These are phyloP conservation scores for Peromyscus eremicus DNA, from an alignment of 2,797 vertebrate genomes.

Conservation along the genomic window DNA sequence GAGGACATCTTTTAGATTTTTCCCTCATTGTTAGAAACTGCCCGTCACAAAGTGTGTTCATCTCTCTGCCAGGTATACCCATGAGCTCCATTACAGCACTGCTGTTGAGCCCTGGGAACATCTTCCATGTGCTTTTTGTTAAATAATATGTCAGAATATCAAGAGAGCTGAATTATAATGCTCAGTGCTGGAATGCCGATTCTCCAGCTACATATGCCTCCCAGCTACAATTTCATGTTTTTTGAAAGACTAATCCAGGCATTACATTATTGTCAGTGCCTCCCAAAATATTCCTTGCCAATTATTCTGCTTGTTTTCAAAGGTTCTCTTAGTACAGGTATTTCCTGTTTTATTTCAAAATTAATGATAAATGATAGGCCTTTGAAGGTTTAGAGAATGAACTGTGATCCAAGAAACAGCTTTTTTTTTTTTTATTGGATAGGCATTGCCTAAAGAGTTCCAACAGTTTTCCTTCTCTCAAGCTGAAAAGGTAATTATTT, in stretches of 20 bases:
- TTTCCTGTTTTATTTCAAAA: constrained; percentile 86
- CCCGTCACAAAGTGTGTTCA: not conserved
- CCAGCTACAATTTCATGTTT: constrained; percentile 80
- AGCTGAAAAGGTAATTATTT: constrained; percentile 81
- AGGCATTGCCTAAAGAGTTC: constrained; percentile 82
- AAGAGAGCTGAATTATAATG: constrained; percentile 76
- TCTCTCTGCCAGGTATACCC: constrained; percentile 18
- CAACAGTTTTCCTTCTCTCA: constrained; percentile 80
- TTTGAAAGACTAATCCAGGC: constrained; percentile 82
- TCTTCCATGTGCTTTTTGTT: constrained; percentile 83
- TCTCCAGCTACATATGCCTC: constrained; percentile 78
- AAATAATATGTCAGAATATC: constrained; percentile 79
- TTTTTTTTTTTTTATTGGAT: constrained; percentile 82
- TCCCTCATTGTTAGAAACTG: constrained; percentile 36
- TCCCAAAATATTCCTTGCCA: constrained; percentile 86
- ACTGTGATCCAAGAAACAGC: constrained; percentile 81
- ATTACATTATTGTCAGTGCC: constrained; percentile 84
- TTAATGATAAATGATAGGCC: constrained; percentile 83
- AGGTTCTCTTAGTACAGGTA: constrained; percentile 85
- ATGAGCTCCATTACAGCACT: not conserved
- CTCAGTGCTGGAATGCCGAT: constrained; percentile 71
- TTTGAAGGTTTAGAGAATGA: constrained; percentile 81
- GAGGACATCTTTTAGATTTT: constrained; percentile 13
- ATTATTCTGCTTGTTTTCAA: constrained; percentile 86
- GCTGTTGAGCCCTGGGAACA: constrained; percentile 60